Evolutionary conservation across 1,140 invertebrate species (phyloP), one percentile per base, ranked within the genome.

Genomic region (Scaptomyza hsui): DNA sequence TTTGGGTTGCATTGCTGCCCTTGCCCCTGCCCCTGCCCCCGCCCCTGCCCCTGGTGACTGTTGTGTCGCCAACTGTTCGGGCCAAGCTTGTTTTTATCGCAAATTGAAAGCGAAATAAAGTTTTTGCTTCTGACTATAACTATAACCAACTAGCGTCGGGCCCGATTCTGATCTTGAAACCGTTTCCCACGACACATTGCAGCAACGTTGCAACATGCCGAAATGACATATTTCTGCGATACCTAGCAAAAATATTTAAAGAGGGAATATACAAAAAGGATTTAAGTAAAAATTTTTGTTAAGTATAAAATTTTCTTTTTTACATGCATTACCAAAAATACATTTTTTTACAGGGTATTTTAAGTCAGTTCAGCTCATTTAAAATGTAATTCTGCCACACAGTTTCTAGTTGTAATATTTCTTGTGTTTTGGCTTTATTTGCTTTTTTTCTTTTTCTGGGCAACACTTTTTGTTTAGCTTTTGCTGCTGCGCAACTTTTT

Each of bases 51-150:
- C 77, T 51, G 53, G 73, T 77, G 73, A 73, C 77, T 78, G 59
- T 78, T 55, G 88, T 82, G 77, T 86, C 73, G 81, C 56, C 48
- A 48, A 42, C 52, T 9, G 6, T 55, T 56, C 26, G 57, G 67
- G 21, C 35, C 29, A 32, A 63, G 39, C 61, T 29, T 88, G 81
- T 82, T 86, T 86, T 86, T 78, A 78, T 86, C 78, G 56, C 83
- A 86, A 86, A 86, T 86, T 86, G 78, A 81, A 86, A 86, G 67
- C 67, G 75, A 86, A 88, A 88, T 88, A 88, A 82, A 86, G 82
- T 86, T 86, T 71, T 67, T 60, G 48, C 53, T 59, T 18, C 13
- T 37, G 32, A n/a, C n/a, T n/a, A n/a, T 37, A 29, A 13, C 29
- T 29, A 6, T 32, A 15, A 47, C 26, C 55, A 51, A 44, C 52